Conservation (phyloP, 1,140 invertebrate species). For the Ips nitidus region DNA sequence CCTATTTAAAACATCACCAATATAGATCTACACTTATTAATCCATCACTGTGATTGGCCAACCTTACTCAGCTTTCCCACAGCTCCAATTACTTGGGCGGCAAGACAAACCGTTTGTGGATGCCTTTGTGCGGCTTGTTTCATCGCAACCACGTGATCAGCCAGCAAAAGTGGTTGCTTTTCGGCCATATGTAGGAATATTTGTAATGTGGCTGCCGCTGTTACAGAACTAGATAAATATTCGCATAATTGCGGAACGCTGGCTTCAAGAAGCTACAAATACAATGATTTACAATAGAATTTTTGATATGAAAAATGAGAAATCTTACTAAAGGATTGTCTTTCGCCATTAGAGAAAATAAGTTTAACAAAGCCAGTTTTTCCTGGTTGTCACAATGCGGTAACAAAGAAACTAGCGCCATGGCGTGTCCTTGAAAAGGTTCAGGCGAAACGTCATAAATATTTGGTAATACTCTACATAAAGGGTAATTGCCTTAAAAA, state of each 20-base stretch:
- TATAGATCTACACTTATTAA: not conserved
- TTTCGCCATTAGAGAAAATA: conserved; percentile 80
- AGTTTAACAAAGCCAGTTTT: conserved; percentile 76
- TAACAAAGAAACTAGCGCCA: conserved; percentile 77
- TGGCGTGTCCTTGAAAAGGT: conserved; percentile 79
- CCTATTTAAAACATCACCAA: conserved; percentile 53
- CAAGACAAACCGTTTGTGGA: conserved; percentile 65
- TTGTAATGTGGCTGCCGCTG: conserved; percentile 67
- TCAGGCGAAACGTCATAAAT: conserved; percentile 85
- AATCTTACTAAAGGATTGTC: conserved; percentile 68
- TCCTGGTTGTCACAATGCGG: conserved; percentile 81
- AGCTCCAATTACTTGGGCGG: conserved; percentile 66
- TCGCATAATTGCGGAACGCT: conserved; percentile 76
- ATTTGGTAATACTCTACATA: conserved; percentile 83
- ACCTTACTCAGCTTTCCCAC: conserved; percentile 66
- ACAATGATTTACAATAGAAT: not conserved
- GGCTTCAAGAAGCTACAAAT: conserved; percentile 67
- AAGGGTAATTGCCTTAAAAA: conserved; percentile 75
- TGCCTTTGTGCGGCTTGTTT: conserved; percentile 68
- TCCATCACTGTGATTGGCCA: conserved; percentile 16
- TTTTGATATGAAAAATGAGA: not conserved
- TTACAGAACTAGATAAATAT: conserved; percentile 63
- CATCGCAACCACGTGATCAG: conserved; percentile 68
- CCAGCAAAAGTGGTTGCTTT: conserved; percentile 64
- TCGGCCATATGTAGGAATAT: conserved; percentile 77